Evolutionary conservation across 1,140 invertebrate species (phyloP), one percentile per base, ranked within the genome.

Genomic region (Brachionus rubens): DNA sequence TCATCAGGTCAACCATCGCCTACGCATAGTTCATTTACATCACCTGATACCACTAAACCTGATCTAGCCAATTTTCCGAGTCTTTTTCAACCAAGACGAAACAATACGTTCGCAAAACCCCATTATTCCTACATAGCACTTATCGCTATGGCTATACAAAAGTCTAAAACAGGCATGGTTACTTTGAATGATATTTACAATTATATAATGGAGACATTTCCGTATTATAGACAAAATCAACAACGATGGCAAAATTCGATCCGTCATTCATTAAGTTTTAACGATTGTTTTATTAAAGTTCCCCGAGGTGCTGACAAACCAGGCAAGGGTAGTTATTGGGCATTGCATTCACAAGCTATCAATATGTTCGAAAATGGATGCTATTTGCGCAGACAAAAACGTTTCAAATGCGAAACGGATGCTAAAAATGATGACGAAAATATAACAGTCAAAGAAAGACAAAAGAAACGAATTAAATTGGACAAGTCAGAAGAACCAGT

Each of bases 311-410:
- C 96, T 0, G 96, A 99, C 83, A 96, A 96, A 82, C 96, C 96
- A 0, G 96, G 96, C 0, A 89, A 89, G 79, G 95, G 95, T 0
- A 93, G 91, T 0, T 99, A 98, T 84, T 99, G 96, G 96, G 94
- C 96, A 1, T 87, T 99, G 40, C 96, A 99, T 81, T 94, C 95
- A 0, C 93, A 98, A 77, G 96, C 94, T 52, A 96, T 96, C 0
- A 98, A 99, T 83, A 99, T 99, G 96, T 99, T 99, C 83, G 96
- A 99, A 83, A 99, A 99, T 83, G 96, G 96, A 0, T 99, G 96
- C 83, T 99, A 96, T 82, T 85, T 99, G 52, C 87, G 96, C 10
- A 88, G 96, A 0, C 96, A 99, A 84, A 99, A 99, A 85, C 88
- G 96, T 30, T 99, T 99, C 85, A 99, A 99, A 83, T 33, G 50